phyloP scores from a whole-genome alignment of 2,113 vertebrate genomes.

The Panthera uncia region DNA sequence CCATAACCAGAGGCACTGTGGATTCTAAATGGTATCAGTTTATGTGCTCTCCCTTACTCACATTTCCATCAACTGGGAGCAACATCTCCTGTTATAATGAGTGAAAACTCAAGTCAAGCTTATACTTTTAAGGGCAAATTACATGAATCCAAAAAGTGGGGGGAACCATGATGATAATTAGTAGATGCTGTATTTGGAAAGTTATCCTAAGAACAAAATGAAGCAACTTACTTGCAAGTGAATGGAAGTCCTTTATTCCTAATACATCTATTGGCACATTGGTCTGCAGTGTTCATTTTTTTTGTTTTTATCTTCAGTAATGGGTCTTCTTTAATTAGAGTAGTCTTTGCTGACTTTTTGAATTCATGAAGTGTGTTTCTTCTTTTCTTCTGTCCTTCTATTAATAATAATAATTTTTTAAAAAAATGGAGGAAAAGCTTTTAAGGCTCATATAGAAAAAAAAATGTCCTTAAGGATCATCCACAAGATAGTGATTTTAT shows the following conservation, averaged over 20 bases:
- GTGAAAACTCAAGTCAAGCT: not conserved
- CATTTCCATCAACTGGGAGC: not conserved
- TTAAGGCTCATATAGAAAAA: not conserved
- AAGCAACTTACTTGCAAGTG: slow-evolving; percentile 93
- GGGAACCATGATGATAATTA: not conserved
- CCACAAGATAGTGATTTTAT: not conserved
- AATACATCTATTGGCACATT: slow-evolving; percentile 94
- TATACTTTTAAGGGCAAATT: not conserved
- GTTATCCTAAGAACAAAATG: not conserved
- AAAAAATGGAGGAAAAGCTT: not conserved
- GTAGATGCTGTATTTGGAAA: not conserved
- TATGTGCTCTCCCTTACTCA: not conserved
- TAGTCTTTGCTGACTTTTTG: slow-evolving; percentile 91
- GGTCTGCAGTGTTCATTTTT: slow-evolving; percentile 87
- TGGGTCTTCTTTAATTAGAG: slow-evolving; percentile 87
- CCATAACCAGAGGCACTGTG: not conserved
- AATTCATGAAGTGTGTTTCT: slow-evolving; percentile 96
- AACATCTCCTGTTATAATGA: not conserved
- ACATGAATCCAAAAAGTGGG: not conserved
- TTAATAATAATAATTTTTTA: slow-evolving; percentile 21
- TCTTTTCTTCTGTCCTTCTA: slow-evolving; percentile 89
- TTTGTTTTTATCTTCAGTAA: slow-evolving; percentile 90
- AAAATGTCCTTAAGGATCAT: not conserved
- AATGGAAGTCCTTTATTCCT: slow-evolving; percentile 92
- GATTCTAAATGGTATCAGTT: not conserved